Percentiles rank a stretch among this genome's conserved stretches.
Conservation (phyloP, 2,888 invertebrate species). For the Melitaea athalia region DNA sequence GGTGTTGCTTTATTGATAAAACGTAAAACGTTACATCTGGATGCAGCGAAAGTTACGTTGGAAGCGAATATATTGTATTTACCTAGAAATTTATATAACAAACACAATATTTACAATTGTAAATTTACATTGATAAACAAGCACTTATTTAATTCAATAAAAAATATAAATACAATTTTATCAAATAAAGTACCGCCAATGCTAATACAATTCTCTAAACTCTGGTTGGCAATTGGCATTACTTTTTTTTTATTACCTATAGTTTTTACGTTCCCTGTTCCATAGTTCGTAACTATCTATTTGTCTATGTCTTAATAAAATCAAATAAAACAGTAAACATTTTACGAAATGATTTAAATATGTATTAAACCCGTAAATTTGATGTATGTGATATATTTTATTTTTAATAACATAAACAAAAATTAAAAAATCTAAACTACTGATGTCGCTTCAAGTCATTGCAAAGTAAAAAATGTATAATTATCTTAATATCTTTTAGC, state of each 20-base stretch:
- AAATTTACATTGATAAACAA: conserved; percentile 11
- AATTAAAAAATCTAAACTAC: too few relatives aligned
- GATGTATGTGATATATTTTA: too few relatives aligned
- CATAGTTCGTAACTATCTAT: background rate
- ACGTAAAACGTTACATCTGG: conserved; percentile 25
- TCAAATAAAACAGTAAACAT: background rate
- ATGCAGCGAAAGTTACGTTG: conserved; percentile 36
- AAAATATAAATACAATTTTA: conserved; percentile 21
- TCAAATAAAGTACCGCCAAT: conserved; percentile 24
- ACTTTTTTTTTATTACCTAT: too few relatives aligned
- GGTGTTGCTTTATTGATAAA: conserved; percentile 22
- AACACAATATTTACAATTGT: conserved; percentile 5
- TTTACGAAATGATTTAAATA: too few relatives aligned
- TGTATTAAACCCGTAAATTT: background rate
- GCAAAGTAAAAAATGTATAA: too few relatives aligned
- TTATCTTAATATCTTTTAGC: too few relatives aligned
- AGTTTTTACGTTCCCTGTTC: background rate
- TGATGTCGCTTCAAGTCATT: too few relatives aligned
- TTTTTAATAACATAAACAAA: too few relatives aligned
- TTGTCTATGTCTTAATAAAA: conserved; percentile 15
- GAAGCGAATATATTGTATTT: conserved; percentile 22
- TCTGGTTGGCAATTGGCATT: conserved; percentile 16
- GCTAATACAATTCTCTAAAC: conserved; percentile 20
- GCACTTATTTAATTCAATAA: conserved; percentile 28
- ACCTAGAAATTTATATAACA: conserved; percentile 15